Evolutionary conservation across 2,113 vertebrate species (phyloP), one percentile per base, ranked within the genome.

Genomic region (Pseudopipra pipra): DNA sequence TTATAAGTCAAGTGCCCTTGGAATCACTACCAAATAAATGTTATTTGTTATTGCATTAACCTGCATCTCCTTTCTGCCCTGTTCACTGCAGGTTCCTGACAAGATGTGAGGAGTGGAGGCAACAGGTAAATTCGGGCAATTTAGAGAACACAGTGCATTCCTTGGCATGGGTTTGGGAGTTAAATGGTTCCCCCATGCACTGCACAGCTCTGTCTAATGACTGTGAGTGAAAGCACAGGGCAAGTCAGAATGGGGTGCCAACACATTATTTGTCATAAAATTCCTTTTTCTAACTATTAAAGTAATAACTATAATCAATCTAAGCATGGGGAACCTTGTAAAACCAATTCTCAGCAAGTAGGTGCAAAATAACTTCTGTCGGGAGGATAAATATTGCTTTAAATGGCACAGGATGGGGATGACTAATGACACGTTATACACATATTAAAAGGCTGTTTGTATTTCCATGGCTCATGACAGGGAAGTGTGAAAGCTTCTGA

Each of bases 261-360:
- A 72, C 74, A 93, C 15, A 18, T 68, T 89, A 12, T 96, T 95
- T 87, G 78, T 93, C 84, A 89, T 54, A 92, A 91, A 97, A 95
- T 86, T 92, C 49, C 87, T 96, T 95, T 97, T 94, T 59, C 90
- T 94, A 95, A 65, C 90, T 73, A 72, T 97, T 96, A 89, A 75
- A 86, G 76, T 97, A 97, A 97, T 97, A 96, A 95, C 94, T 94
- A 43, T 87, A 90, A 97, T 97, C 93, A 94, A 94, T 96, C 93
- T 95, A 88, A 95, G 96, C 87, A 73, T 59, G 79, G 65, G 91
- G 77, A 93, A 95, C 81, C 56, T 56, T n/a, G 72, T 82, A 89
- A 68, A 54, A 91, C 82, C 95, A 95, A 14, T 95, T 94, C 76
- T 13, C 58, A 44, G 88, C 68, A 70, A 85, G 73, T 31, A 90